These are phyloP conservation scores for Ochropleura plecta DNA, from an alignment of 2,888 invertebrate genomes.

Conservation along the genomic window DNA sequence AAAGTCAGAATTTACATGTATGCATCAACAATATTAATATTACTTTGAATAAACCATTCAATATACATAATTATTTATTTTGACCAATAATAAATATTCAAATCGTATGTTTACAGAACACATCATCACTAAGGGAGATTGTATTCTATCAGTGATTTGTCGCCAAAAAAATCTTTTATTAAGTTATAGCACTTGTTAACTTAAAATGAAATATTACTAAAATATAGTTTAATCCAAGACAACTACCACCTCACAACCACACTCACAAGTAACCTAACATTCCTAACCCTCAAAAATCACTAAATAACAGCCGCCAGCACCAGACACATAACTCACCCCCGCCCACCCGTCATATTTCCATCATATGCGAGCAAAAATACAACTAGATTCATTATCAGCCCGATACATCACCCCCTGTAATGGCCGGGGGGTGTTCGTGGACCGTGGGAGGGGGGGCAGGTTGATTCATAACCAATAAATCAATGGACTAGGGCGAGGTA, in stretches of 20 bases:
- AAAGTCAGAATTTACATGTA: too few species aligned
- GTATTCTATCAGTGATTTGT: too few species aligned
- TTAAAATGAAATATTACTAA: not conserved
- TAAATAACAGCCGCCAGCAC: slow-evolving; percentile 61
- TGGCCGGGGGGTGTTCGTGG: slow-evolving; percentile 69
- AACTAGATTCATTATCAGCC: slow-evolving; percentile 89
- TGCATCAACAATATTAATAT: too few species aligned
- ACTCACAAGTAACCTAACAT: slow-evolving; percentile 51
- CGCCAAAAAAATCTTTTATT: too few species aligned
- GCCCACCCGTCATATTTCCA: slow-evolving; percentile 87
- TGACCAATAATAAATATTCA: too few species aligned
- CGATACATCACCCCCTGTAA: slow-evolving; percentile 85
- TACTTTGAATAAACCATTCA: too few species aligned
- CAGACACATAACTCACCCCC: slow-evolving; percentile 73
- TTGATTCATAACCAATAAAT: slow-evolving; percentile 90
- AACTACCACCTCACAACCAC: slow-evolving; percentile 4
- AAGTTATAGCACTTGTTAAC: too few species aligned
- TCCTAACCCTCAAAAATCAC: slow-evolving; percentile 61
- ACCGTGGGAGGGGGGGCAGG: slow-evolving; percentile 68
- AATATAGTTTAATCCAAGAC: slow-evolving; percentile 4
- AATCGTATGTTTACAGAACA: too few species aligned
- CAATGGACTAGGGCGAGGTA: slow-evolving; percentile 85
- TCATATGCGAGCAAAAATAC: slow-evolving; percentile 88
- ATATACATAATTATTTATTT: too few species aligned
- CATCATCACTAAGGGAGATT: too few species aligned